These are phyloP conservation scores for Anser brachyrhynchus DNA, from an alignment of 2,113 vertebrate species.

Conservation along the genomic window DNA sequence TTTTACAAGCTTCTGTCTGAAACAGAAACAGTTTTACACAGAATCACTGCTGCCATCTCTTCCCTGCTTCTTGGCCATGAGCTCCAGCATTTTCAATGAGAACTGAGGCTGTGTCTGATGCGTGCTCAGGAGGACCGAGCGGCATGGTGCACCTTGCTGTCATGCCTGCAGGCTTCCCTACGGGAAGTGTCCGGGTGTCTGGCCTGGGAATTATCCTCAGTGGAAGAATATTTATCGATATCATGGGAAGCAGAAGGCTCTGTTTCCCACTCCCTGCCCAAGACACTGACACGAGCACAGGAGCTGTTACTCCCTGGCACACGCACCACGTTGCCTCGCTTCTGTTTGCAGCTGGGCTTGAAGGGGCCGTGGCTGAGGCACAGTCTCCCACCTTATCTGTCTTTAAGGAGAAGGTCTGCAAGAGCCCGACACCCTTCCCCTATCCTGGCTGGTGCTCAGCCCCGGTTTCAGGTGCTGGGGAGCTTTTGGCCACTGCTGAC, in stretches of 20 bases:
- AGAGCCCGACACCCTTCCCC: neutral
- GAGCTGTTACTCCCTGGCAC: neutral
- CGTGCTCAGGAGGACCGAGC: neutral
- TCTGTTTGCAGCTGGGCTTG: neutral
- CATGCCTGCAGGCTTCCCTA: neutral
- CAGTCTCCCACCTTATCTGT: neutral
- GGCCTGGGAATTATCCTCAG: neutral
- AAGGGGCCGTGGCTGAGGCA: neutral
- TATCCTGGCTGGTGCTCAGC: neutral
- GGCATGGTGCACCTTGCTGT: neutral
- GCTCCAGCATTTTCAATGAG: neutral
- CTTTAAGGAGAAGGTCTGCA: neutral
- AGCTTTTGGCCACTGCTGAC: neutral
- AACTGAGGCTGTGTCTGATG: neutral
- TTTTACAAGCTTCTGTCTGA: neutral
- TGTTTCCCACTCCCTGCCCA: neutral
- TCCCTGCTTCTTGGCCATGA: neutral
- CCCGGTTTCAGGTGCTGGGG: neutral
- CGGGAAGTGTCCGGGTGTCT: neutral
- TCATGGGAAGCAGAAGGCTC: neutral
- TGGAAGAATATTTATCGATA: neutral
- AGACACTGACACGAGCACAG: neutral
- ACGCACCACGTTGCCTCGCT: neutral
- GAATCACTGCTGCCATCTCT: neutral
- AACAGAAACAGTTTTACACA: accelerated